phyloP scores from a whole-genome alignment of 2,888 invertebrate genomes.

The Scelioninae gen. 2 region DNA sequence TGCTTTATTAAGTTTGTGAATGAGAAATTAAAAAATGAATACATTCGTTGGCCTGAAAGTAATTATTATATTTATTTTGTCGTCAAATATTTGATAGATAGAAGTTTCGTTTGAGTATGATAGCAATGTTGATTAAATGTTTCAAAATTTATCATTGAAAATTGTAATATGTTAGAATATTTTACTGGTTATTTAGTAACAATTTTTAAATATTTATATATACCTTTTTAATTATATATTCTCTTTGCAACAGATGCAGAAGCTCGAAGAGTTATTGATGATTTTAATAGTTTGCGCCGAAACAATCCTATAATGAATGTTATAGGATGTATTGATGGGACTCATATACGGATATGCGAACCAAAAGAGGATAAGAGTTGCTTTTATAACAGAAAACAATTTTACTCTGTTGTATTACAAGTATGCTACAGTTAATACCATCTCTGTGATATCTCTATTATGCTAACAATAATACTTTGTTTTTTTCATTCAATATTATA shows the following conservation, averaged over 20 bases:
- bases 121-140: no score
- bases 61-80: no score
- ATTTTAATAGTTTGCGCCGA: constrained; percentile 1
- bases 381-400: constrained; percentile 35
- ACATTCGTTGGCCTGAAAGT: constrained; percentile 13
- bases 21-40: constrained; percentile 4
- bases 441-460: no score
- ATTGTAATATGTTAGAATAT: constrained; percentile 1
- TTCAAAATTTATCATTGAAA: neutral
- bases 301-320: constrained; percentile 17
- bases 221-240: neutral
- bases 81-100: no score
- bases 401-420: constrained; percentile 32
- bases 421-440: no score
- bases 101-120: no score
- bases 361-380: constrained; percentile 13
- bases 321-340: constrained; percentile 37
- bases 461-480: no score
- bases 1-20: constrained; percentile 12
- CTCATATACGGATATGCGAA: constrained; percentile 30
- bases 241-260: neutral
- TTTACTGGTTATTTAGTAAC: no score
- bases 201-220: no score
- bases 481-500: no score
- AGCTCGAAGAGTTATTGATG: neutral